phyloP scores from a whole-genome alignment of 2,888 invertebrate genomes.

The Metallyticus violacea region DNA sequence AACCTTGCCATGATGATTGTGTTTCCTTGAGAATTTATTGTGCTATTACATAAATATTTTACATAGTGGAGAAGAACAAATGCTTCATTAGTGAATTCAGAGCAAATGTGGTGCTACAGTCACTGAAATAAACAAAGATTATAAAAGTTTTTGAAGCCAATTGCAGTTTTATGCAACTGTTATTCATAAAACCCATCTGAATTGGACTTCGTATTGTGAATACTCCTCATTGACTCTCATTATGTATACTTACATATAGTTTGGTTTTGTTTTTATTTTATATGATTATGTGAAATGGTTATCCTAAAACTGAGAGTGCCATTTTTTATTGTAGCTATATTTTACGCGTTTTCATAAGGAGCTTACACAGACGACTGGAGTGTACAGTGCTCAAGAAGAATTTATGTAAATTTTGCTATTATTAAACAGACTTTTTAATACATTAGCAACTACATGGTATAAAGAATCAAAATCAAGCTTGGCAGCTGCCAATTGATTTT shows the following conservation, averaged over 20 bases:
- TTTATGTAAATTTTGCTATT: background rate
- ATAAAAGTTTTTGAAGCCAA: background rate
- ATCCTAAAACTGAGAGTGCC: background rate
- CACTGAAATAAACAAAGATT: too few species aligned
- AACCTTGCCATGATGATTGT: too few species aligned
- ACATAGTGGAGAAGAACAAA: too few species aligned
- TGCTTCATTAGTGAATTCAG: too few species aligned
- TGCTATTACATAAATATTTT: too few species aligned
- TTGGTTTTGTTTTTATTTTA: background rate
- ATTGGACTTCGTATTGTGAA: background rate
- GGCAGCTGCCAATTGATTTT: too few species aligned
- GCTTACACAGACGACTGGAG: background rate
- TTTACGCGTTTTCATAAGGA: background rate
- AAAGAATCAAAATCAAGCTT: too few species aligned
- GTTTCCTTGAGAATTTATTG: too few species aligned
- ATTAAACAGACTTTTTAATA: background rate
- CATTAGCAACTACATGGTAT: too few species aligned
- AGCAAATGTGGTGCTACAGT: background rate
- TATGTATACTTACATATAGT: background rate
- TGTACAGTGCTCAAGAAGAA: background rate
- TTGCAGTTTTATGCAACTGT: too few species aligned
- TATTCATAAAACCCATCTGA: background rate
- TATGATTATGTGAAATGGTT: background rate
- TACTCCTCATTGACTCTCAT: background rate
- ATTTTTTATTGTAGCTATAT: background rate